Conservation (phyloP, 2,888 invertebrate genomes). For the Acanthacorydalis orientalis region DNA sequence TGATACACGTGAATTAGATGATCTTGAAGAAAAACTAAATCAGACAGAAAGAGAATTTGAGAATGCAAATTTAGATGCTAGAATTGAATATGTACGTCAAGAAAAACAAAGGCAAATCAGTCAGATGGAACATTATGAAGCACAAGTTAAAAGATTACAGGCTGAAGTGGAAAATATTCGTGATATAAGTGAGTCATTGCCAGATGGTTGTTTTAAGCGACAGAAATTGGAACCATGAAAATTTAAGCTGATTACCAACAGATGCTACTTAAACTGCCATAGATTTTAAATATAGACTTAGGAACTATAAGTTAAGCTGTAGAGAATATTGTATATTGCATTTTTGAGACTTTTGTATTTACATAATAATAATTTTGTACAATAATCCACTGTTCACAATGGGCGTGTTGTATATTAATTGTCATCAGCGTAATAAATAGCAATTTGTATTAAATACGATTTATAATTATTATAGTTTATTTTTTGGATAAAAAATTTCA, state of each 20-base stretch:
- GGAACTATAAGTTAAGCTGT: no score
- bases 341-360: no score
- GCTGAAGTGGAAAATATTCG: constrained; percentile 70
- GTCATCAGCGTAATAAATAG: no score
- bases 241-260: background rate
- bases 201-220: constrained; percentile 62
- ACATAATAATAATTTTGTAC: no score
- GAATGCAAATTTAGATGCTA: constrained; percentile 56
- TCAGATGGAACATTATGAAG: constrained; percentile 64
- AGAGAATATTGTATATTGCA: no score
- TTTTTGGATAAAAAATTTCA: no score
- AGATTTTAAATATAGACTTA: no score
- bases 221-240: constrained; percentile 53
- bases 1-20: constrained; percentile 46
- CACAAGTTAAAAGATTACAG: constrained; percentile 50
- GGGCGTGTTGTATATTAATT: no score
- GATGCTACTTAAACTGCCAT: no score
- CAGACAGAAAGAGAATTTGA: constrained; percentile 53
- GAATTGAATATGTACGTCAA: constrained; percentile 54
- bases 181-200: constrained; percentile 63
- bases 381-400: no score
- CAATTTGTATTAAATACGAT: no score
- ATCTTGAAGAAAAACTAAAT: constrained; percentile 40
- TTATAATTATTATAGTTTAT: no score
- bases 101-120: constrained; percentile 36